phyloP scores from a whole-genome alignment of 1,140 invertebrate genomes.

The Drosophila setifemur region DNA sequence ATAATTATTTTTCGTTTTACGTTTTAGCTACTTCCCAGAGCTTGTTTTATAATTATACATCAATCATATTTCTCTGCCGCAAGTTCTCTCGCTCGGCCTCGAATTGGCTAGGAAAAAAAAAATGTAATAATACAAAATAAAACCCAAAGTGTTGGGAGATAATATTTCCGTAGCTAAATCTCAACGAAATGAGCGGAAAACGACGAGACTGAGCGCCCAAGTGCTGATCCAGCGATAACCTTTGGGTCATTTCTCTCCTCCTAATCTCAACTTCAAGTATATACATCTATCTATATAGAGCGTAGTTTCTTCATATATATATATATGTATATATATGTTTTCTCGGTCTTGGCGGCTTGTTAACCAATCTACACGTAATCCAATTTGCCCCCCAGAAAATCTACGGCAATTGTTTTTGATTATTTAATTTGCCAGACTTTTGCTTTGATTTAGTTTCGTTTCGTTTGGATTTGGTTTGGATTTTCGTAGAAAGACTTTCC shows the following conservation, averaged over 20 bases:
- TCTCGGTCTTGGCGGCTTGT: slow-evolving; percentile 7
- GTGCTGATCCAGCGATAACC: slow-evolving; percentile 27
- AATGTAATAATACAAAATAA: not conserved
- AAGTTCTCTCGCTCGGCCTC: not conserved
- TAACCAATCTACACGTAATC: slow-evolving; percentile 70
- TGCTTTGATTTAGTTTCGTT: slow-evolving; percentile 74
- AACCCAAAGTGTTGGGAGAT: slow-evolving; percentile 7
- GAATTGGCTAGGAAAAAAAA: not conserved
- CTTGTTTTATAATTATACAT: slow-evolving; percentile 1
- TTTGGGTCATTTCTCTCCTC: slow-evolving; percentile 10
- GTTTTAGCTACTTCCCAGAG: slow-evolving; percentile 4
- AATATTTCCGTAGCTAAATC: slow-evolving; percentile 9
- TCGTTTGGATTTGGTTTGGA: not conserved
- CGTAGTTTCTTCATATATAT: not conserved
- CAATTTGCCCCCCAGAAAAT: slow-evolving; percentile 41
- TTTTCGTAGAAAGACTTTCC: too few relatives aligned
- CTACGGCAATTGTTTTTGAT: slow-evolving; percentile 69
- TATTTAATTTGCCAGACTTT: slow-evolving; percentile 76
- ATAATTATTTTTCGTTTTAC: slow-evolving; percentile 1
- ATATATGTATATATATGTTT: not conserved
- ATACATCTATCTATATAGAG: not conserved
- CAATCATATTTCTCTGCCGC: not conserved
- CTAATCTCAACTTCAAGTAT: too few relatives aligned
- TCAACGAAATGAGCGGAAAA: slow-evolving; percentile 16
- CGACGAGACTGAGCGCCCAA: slow-evolving; percentile 7